Conservation (phyloP, 2,797 vertebrate genomes). For the Tiaroga cobitis region DNA sequence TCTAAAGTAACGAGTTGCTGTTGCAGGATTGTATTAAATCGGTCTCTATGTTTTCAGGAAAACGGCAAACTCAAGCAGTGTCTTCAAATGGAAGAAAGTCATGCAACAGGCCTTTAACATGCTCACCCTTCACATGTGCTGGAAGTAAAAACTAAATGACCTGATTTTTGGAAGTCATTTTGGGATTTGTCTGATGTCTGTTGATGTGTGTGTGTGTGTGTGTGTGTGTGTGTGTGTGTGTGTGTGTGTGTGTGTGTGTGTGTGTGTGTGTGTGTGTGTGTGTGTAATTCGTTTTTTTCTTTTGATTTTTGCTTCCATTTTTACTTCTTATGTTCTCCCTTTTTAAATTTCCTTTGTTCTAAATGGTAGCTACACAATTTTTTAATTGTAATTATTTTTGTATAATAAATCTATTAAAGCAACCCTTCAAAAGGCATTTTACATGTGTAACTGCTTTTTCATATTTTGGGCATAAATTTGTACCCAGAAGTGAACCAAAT, state of each 20-base stretch:
- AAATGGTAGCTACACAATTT: not conserved
- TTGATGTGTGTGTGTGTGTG: not conserved
- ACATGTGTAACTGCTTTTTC: not conserved
- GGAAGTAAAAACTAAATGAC: not conserved
- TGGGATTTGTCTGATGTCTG: not conserved
- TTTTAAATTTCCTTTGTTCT: not conserved
- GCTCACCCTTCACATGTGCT: not conserved
- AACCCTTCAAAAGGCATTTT: not conserved
- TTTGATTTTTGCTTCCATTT: not conserved
- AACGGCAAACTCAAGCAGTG: slow-evolving; percentile 27
- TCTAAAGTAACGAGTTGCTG: not conserved
- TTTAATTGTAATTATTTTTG: slow-evolving; percentile 13
- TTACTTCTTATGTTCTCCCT: not conserved
- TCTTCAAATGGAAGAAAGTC: slow-evolving; percentile 41
- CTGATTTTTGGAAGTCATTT: not conserved
- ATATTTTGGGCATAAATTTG: not conserved
- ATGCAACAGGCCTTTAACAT: not conserved
- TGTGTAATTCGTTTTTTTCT: not conserved
- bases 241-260: no score
- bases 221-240: no score
- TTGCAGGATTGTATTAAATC: not conserved
- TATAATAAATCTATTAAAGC: slow-evolving; percentile 15
- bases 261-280: no score
- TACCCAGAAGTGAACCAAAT: not conserved
- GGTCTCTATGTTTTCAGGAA: slow-evolving; percentile 34